phyloP scores from a whole-genome alignment of 2,113 vertebrate species.

The Lipophrys pholis region DNA sequence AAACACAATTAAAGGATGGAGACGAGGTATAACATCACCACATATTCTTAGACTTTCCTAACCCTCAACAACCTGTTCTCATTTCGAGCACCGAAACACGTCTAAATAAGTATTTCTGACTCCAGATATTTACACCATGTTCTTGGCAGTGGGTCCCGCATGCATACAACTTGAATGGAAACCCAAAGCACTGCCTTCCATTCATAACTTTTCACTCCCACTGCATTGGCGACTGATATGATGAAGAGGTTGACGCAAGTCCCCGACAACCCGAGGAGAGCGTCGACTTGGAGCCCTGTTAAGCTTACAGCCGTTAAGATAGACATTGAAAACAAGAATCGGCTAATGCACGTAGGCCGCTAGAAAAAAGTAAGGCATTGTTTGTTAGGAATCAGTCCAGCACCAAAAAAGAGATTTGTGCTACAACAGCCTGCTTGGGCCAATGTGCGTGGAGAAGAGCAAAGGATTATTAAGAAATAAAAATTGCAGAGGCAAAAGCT shows the following conservation, averaged over 20 bases:
- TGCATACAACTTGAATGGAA: conserved; percentile 36
- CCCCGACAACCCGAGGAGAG: no score
- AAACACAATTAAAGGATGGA: conserved; percentile 52
- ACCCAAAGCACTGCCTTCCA: conserved; percentile 45
- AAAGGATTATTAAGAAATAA: conserved; percentile 9
- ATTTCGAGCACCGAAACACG: conserved; percentile 61
- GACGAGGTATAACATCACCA: conserved; percentile 74
- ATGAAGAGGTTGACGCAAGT: conserved; percentile 33
- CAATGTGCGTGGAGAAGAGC: conserved; percentile 42
- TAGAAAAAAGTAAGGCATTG: conserved; percentile 94
- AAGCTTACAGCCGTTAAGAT: conserved; percentile 65
- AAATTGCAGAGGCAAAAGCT: conserved; percentile 12
- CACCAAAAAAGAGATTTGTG: conserved; percentile 82
- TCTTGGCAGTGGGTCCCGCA: conserved; percentile 49
- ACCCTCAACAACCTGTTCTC: conserved; percentile 27
- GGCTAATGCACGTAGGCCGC: conserved; percentile 76
- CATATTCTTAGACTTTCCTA: conserved; percentile 26
- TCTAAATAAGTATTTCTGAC: not conserved
- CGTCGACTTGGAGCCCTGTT: conserved; percentile 66
- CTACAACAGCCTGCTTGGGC: conserved; percentile 70
- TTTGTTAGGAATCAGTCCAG: conserved; percentile 85
- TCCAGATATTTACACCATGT: conserved; percentile 49
- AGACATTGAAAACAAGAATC: conserved; percentile 57
- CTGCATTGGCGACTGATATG: conserved; percentile 58
- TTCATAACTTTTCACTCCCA: conserved; percentile 37